Evolutionary conservation across 2,113 vertebrate genomes (phyloP).

Genomic region (Corythoichthys intestinalis): DNA sequence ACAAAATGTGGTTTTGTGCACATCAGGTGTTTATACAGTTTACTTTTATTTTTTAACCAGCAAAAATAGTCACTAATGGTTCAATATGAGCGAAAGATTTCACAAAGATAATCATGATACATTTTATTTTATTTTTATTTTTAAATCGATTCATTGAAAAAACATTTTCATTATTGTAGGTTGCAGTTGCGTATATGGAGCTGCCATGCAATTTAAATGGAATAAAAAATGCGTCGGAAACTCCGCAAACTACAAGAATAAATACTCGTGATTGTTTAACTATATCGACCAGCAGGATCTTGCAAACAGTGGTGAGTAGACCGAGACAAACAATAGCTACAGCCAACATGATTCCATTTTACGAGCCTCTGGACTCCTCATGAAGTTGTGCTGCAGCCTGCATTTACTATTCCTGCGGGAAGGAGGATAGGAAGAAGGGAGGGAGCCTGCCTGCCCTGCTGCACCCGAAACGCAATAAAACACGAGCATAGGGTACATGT

Average conservation of each 20-base stretch:
- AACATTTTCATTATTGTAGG: background rate
- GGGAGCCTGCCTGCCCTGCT: background rate
- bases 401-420: background rate
- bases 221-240: too few species aligned
- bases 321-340: constrained; percentile 2
- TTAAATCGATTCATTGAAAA: background rate
- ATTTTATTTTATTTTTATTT: too few species aligned
- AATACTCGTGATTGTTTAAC: background rate
- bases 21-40: too few species aligned
- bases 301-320: background rate
- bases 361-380: constrained; percentile 10
- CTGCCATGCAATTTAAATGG: background rate
- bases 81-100: background rate
- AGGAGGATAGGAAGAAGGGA: too few species aligned
- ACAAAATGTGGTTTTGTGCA: too few species aligned
- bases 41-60: too few species aligned
- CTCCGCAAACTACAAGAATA: background rate
- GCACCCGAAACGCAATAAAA: background rate
- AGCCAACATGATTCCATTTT: constrained; percentile 20
- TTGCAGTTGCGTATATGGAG: background rate
- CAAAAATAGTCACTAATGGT: too few species aligned
- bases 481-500: background rate
- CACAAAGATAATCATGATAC: background rate
- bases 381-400: constrained; percentile 18
- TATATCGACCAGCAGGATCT: background rate